Evolutionary conservation across 2,888 invertebrate species (phyloP).

Genomic region (Rhopalosiphum nymphaeae): DNA sequence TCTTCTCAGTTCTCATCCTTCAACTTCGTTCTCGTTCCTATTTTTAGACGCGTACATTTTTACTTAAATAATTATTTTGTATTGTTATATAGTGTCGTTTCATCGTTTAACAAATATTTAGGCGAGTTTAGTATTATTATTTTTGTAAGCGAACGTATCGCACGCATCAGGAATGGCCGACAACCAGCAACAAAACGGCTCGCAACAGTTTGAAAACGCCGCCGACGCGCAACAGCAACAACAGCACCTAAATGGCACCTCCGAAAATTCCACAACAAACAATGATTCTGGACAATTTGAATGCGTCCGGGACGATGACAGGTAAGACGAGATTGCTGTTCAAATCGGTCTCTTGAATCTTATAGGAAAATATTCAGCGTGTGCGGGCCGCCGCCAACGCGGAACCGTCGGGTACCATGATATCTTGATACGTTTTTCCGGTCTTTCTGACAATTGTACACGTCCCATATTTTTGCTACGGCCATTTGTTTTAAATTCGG

Average conservation of each 20-base stretch:
- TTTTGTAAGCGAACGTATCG: slow-evolving; percentile 19
- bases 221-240: slow-evolving; percentile 42
- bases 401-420: neutral
- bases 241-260: slow-evolving; percentile 49
- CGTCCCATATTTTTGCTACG: neutral
- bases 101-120: slow-evolving; percentile 21
- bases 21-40: slow-evolving; percentile 59
- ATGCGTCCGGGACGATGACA: slow-evolving; percentile 59
- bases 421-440: neutral
- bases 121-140: slow-evolving; percentile 55
- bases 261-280: slow-evolving; percentile 53
- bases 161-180: slow-evolving; percentile 48
- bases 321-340: neutral
- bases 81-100: slow-evolving; percentile 60
- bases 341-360: too few relatives aligned
- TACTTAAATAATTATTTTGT: slow-evolving; percentile 58
- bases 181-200: slow-evolving; percentile 63
- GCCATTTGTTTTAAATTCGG: neutral
- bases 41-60: slow-evolving; percentile 64
- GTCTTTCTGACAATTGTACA: neutral
- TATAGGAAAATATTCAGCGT: neutral
- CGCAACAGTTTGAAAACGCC: slow-evolving; percentile 62
- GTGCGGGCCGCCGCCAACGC: neutral
- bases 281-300: slow-evolving; percentile 60
- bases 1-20: slow-evolving; percentile 62